Conservation (phyloP, 2,888 invertebrate species). For the Leucozona laternaria region DNA sequence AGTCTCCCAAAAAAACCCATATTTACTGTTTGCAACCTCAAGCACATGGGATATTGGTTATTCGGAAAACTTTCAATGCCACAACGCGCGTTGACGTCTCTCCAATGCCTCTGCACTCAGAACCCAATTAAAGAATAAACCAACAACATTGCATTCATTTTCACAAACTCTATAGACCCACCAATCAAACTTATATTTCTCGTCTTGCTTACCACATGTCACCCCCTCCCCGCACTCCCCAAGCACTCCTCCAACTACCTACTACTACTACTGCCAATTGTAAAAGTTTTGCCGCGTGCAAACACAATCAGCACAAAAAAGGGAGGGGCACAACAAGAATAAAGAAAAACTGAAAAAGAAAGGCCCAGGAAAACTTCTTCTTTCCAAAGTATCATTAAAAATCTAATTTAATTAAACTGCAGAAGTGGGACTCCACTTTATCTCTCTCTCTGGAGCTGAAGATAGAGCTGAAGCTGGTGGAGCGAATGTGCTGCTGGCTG, state of each 20-base stretch:
- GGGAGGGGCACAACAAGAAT: background rate
- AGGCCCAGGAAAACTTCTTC: conserved; percentile 58
- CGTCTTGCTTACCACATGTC: conserved; percentile 1
- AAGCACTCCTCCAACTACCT: no score
- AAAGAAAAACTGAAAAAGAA: conserved; percentile 19
- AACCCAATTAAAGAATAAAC: conserved; percentile 68
- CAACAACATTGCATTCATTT: conserved; percentile 50
- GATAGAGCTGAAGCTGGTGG: no score
- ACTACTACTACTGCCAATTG: conserved; percentile 54
- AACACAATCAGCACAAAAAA: conserved; percentile 37
- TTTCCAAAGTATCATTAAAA: conserved; percentile 72
- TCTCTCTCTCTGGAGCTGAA: conserved; percentile 20
- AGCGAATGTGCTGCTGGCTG: no score
- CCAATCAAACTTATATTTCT: conserved; percentile 45
- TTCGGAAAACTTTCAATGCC: conserved; percentile 52
- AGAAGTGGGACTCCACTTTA: conserved; percentile 68
- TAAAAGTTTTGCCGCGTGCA: conserved; percentile 58
- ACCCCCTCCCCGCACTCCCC: background rate
- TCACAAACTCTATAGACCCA: conserved; percentile 31
- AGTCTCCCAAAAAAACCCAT: background rate
- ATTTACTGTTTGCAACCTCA: conserved; percentile 8
- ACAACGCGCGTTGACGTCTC: conserved; percentile 54
- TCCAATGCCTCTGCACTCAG: conserved; percentile 49
- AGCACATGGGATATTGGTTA: conserved; percentile 29
- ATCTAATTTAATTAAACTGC: conserved; percentile 75